Evolutionary conservation across 2,888 invertebrate species (phyloP).

Genomic region (Celastrina argiolus): DNA sequence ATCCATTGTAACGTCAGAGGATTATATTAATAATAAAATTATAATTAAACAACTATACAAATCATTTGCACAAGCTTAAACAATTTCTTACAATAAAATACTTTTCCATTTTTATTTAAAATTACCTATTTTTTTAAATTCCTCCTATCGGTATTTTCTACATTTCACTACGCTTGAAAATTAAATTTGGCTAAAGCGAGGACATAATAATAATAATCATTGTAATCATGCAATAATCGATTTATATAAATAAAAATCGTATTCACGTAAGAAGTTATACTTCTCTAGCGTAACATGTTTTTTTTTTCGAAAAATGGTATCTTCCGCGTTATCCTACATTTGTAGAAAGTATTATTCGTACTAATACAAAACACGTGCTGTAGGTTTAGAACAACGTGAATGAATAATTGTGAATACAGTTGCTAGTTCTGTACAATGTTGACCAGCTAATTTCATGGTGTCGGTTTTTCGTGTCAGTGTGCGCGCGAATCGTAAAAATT

Average conservation of each 20-base stretch:
- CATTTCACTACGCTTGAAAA: neutral
- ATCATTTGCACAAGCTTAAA: conserved; percentile 28
- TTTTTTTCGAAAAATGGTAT: too few species aligned
- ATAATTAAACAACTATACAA: conserved; percentile 60
- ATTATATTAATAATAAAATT: conserved; percentile 50
- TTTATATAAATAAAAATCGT: neutral
- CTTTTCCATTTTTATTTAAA: neutral
- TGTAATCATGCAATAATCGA: neutral
- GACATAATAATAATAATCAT: neutral
- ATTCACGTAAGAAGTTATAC: too few species aligned
- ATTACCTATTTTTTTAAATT: neutral
- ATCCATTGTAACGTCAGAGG: conserved; percentile 41
- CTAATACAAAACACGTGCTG: too few species aligned
- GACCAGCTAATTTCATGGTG: too few species aligned
- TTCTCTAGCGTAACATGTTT: too few species aligned
- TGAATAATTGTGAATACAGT: too few species aligned
- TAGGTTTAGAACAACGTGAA: too few species aligned
- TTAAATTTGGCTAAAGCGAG: neutral
- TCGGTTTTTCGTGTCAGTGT: too few species aligned
- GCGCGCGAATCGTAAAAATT: too few species aligned
- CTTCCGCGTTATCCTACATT: too few species aligned
- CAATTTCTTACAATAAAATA: neutral
- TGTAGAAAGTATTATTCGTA: too few species aligned
- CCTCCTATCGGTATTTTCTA: neutral
- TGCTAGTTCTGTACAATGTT: too few species aligned